Evolutionary conservation across 2,888 invertebrate species (phyloP), one percentile per base, ranked within the genome.

Genomic region (Hypselothyrea guttata): DNA sequence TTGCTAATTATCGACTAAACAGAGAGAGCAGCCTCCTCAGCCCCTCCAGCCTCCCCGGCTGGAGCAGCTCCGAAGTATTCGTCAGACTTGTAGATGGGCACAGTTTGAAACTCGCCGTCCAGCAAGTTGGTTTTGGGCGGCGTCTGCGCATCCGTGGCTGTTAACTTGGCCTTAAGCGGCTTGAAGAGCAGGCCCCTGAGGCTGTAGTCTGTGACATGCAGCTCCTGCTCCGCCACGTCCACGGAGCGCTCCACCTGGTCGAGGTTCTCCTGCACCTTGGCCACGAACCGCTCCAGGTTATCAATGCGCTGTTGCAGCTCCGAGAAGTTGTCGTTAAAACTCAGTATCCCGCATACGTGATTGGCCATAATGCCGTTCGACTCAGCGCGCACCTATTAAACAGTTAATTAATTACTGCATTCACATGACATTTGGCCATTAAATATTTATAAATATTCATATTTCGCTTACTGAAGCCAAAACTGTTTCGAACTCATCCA

Each of bases 401-500:
- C n/a, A 0, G 15, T 22, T 11, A n/a, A 13, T 7, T 4, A 1
- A 13, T n/a, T n/a, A n/a, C n/a, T n/a, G n/a, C 0, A 16, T 30
- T 8, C 1, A 2, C 22, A 5, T 22, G 3, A 18, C 18, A 7
- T 7, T 8, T 22, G 8, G 11, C 11, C 18, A 40, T 1, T 7
- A 11, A 34, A 13, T 1, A 30, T 33, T n/a, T 9, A 9, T 1
- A 4, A 22, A 22, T 4, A 4, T 30, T 44, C 3, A 1, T 2
- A 12, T 3, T 28, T 11, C 5, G 31, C 74, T 31, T 44, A 71
- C 91, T 90, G 61, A 93, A 64, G 92, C 91, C 28, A 93, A 84
- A 40, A 93, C 91, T 69, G 92, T 93, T 66, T 93, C 92, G 64
- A 93, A 91, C 86, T 94, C 94, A 87, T 94, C 94, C 16, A 94